Conservation (phyloP, 2,888 invertebrate genomes). For the Diaphora mendica region DNA sequence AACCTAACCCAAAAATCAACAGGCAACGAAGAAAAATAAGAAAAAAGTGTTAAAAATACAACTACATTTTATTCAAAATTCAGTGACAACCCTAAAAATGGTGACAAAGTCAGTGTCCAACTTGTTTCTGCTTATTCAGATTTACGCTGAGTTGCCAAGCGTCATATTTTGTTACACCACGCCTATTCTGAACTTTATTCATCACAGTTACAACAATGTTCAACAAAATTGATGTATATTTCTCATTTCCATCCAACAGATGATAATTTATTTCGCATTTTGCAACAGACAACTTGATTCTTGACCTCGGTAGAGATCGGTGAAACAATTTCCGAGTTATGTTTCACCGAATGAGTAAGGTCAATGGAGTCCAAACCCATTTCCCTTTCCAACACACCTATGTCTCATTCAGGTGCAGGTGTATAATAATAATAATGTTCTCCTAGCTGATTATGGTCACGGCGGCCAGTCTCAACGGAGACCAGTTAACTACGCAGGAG, state of each 20-base stretch:
- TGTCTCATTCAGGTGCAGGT: too few species aligned
- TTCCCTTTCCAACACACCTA: too few species aligned
- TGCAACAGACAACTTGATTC: not conserved
- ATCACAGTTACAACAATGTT: constrained; percentile 28
- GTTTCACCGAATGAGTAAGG: too few species aligned
- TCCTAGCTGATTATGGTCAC: too few species aligned
- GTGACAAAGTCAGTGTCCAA: constrained; percentile 37
- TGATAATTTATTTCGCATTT: not conserved
- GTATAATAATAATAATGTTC: too few species aligned
- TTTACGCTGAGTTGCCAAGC: constrained; percentile 46
- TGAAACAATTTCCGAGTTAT: too few species aligned
- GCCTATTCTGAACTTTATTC: constrained; percentile 40
- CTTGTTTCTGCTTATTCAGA: constrained; percentile 55
- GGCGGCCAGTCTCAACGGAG: too few species aligned
- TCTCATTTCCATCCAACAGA: not conserved
- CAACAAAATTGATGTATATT: constrained; percentile 12
- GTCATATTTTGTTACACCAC: constrained; percentile 49
- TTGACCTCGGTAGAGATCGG: not conserved
- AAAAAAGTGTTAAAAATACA: too few species aligned
- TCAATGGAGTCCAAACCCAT: too few species aligned
- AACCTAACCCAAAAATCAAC: too few species aligned
- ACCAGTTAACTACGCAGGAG: too few species aligned
- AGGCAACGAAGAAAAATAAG: too few species aligned
- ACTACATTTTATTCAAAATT: not conserved
- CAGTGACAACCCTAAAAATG: constrained; percentile 29